Evolutionary conservation across 2,888 invertebrate species (phyloP), one percentile per base, ranked within the genome.

Genomic region (Lochmaea capreae): DNA sequence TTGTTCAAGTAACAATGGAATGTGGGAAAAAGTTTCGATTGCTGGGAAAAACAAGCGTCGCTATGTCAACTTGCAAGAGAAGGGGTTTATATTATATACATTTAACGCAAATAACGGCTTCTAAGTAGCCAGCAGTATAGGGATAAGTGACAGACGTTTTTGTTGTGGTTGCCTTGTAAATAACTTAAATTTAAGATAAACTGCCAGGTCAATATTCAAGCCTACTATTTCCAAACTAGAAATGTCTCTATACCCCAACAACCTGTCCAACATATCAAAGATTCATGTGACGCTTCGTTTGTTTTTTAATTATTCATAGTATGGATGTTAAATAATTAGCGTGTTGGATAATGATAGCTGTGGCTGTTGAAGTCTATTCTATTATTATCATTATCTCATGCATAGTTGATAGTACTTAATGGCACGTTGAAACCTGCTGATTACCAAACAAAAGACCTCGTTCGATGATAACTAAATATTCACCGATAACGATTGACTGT

Each of bases 361-460:
- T 39, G 43, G 46, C 16, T n/a, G 59, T 67, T 58, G 62, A 18
- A 58, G 58, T 43, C 58, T 67, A 67, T 67, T 67, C 58, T 59
- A 67, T 67, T 67, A 67, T 67, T 59, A 67, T 59, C 67, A 67
- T 67, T 67, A 67, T 67, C 46, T 67, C 59, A 59, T 67, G 59
- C 67, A 67, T 67, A 67, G 49, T 67, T 67, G 33, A 61, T 67
- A 39, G 33, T 26, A 61, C 46, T 59, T 67, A 59, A 67, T 67
- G 67, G 46, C 59, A 46, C 59, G 67, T 61, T 59, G 46, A 49
- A 59, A 58, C 67, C 67, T 16, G 58, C 11, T 43, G 22, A 67
- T 67, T 67, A 67, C 14, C 59, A n/a, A 43, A 67, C 59, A 67
- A 61, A 67, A 67, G 67, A 67, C 26, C n/a, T 67, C 46, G 67